Evolutionary conservation across 2,113 vertebrate genomes (phyloP).

Genomic region (Oplegnathus fasciatus): DNA sequence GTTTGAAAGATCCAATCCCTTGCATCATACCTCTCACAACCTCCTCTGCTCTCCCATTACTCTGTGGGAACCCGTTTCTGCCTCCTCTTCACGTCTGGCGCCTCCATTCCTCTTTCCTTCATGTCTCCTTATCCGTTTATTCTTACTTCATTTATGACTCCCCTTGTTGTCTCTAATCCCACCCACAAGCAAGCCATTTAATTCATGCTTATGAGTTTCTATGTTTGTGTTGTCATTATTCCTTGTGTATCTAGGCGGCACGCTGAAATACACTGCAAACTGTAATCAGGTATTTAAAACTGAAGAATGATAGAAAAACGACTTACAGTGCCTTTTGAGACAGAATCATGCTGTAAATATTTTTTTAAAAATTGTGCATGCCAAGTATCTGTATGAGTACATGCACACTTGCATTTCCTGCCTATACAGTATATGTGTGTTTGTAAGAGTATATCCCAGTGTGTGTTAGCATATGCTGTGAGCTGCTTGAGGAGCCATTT

Average conservation of each 20-base stretch:
- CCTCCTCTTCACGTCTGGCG: constrained; percentile 64
- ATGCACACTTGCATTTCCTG: constrained; percentile 20
- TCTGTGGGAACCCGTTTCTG: constrained; percentile 71
- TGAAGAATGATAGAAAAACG: neutral
- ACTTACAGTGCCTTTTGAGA: neutral
- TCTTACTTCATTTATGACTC: constrained; percentile 59
- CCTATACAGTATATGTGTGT: constrained; percentile 25
- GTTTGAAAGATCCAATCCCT: constrained; percentile 79
- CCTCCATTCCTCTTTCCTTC: constrained; percentile 50
- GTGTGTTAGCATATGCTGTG: constrained; percentile 46
- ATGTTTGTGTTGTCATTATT: constrained; percentile 47
- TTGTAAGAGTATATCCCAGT: constrained; percentile 16
- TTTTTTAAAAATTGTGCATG: constrained; percentile 7
- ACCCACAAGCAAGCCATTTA: constrained; percentile 56
- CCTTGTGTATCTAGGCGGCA: neutral
- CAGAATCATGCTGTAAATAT: neutral
- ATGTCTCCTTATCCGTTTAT: constrained; percentile 51
- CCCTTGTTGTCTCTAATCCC: constrained; percentile 66
- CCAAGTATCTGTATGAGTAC: neutral
- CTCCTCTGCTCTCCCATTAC: constrained; percentile 64
- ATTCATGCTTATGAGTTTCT: constrained; percentile 44
- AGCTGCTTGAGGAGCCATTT: constrained; percentile 69
- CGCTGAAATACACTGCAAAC: constrained; percentile 19
- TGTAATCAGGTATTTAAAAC: constrained; percentile 18
- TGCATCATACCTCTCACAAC: constrained; percentile 76